Base-by-base conservation (phyloP, 2,888 invertebrate species). In the Unio pictorum region DNA sequence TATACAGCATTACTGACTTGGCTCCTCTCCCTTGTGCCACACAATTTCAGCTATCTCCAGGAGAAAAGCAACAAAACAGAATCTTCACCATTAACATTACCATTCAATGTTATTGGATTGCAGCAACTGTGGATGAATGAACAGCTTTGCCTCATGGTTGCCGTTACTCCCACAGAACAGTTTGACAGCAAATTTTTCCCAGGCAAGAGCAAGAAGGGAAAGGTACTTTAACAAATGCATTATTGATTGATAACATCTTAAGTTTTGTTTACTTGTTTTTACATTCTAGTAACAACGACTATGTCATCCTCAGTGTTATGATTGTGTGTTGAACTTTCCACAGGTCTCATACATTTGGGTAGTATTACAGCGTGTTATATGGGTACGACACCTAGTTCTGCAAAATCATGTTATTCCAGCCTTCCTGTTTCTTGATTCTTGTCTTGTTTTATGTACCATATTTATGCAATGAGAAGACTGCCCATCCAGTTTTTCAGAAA, bases 71-170 rank as follows among this genome's bases (percentile, higher is more conserved):
- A 58, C 4, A 66, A 61, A n/a, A 30, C 66, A 28, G 61, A 65
- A 23, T 30, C 60, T 8, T 58, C 69, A 34, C 75, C 75, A 7
- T 75, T 73, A 75, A 69, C 76, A 61, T 68, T 71, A 28, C 86
- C 86, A 8, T 88, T 88, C 73, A 79, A 84, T 69, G 88, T 89
- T 28, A 67, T 89, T 8, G 88, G 87, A 3, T 67, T 88, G 45
- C 88, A 89, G 72, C 88, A 89, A 80, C 70, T 86, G 74, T 79
- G 82, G 70, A 61, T 86, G 61, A 83, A 87, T 61, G 86, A 82
- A 11, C 82, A 86, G 70, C 76, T 88, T 26, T 76, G 75, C 61
- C 80, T 89, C 45, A 81, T 79, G 65, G 82, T 87, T 1, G 87
- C 84, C 11, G 81, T 87, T 15, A 81, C 83, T 4, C 87, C 88